A percentile compares a stretch with the other conserved stretches of the same genome.
phyloP scores from a whole-genome alignment of 2,797 vertebrate species.

The Eulemur coronatus region DNA sequence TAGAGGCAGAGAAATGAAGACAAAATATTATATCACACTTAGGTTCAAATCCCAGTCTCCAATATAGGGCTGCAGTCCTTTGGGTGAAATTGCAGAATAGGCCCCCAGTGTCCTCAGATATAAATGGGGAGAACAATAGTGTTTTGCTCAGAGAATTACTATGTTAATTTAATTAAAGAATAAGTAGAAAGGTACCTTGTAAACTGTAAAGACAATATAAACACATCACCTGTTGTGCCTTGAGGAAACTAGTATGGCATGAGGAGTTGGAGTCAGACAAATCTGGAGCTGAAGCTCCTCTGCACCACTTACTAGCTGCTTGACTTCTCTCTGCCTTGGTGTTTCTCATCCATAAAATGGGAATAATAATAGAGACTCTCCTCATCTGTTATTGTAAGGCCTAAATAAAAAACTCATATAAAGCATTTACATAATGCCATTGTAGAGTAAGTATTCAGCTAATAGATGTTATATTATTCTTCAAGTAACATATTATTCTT shows the following conservation, averaged over 20 bases:
- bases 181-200: neutral
- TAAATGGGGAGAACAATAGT: neutral
- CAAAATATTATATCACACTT: neutral
- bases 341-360: neutral
- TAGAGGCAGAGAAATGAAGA: conserved; percentile 18
- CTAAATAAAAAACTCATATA: neutral
- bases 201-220: neutral
- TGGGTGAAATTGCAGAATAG: neutral
- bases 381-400: neutral
- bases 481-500: neutral
- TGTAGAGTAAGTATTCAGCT: neutral
- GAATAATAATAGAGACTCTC: neutral
- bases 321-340: neutral
- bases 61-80: neutral
- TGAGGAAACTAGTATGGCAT: neutral
- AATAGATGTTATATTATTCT: neutral
- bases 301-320: neutral
- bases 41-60: neutral
- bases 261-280: accelerated
- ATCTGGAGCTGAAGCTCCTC: neutral
- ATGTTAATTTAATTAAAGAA: neutral
- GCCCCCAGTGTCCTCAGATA: neutral
- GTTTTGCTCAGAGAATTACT: neutral
- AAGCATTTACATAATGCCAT: neutral
- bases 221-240: neutral